Base-by-base conservation (phyloP, 2,888 invertebrate genomes). In the Yponomeuta cagnagella region DNA sequence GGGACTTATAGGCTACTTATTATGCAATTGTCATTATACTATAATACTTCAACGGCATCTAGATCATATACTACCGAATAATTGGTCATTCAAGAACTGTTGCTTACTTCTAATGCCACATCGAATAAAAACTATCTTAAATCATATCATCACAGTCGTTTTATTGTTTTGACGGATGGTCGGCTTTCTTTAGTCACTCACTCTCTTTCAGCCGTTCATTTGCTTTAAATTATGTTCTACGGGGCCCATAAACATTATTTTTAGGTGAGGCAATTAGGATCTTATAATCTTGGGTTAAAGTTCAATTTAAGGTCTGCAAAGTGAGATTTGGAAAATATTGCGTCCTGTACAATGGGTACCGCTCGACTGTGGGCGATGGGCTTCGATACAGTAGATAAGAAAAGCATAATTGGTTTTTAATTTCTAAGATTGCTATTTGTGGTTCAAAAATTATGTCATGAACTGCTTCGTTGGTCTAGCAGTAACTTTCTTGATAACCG, bases 161-260 rank as follows among this genome's bases (percentile, higher is more conserved):
- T 66, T 67, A 58, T 67, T 58, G 67, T 68, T 70, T 70, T 67
- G 70, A 70, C 58, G 15, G 70, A 70, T 70, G 70, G 63, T 10
- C 70, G 48, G 48, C 65, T 70, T 70, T 63, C 48, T 65, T 70
- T 37, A 37, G 10, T 43, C 37, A n/a, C 37, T 58, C 65, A 37
- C 33, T 58, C 52, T 70, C 67, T 58, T 70, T 70, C n/a, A 58
- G 12, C 33, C 67, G 68, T 52, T 58, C 67, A 70, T 70, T 70
- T 58, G 67, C 68, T 70, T 70, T 70, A 30, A 58, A 37, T 52
- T 15, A 30, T n/a, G 37, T 12, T 58, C 67, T 33, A 48, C 48
- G 30, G 52, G 12, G 23, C 68, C 63, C 63, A 58, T 58, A 58
- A 63, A 67, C 52, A 37, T 64, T 30, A 58, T 15, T 58, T 58